These are phyloP conservation scores for Bubo blakistoni DNA, from an alignment of 2,113 vertebrate genomes.

Conservation along the genomic window DNA sequence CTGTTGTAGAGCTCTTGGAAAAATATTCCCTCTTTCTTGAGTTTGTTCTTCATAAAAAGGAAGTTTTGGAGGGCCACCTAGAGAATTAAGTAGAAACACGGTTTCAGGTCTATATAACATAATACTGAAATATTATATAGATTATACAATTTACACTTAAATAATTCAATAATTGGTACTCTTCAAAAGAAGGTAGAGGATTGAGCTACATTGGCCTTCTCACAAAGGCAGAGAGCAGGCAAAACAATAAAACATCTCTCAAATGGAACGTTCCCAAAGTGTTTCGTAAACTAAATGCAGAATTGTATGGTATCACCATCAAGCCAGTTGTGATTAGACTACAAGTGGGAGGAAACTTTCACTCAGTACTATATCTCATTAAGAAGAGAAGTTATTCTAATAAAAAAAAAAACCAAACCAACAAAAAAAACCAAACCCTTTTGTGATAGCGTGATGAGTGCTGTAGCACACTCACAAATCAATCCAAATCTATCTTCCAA, in stretches of 20 bases:
- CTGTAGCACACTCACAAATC: not conserved
- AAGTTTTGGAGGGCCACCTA: conserved; percentile 56
- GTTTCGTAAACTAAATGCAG: not conserved
- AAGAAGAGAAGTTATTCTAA: not conserved
- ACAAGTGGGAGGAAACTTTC: not conserved
- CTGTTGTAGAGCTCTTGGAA: conserved; percentile 69
- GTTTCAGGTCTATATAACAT: not conserved
- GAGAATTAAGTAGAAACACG: conserved; percentile 45
- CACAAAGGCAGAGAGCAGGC: not conserved
- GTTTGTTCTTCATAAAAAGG: conserved; percentile 58
- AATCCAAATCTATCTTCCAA: not conserved
- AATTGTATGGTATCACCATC: not conserved
- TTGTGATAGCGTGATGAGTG: not conserved
- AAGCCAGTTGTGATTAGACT: not conserved
- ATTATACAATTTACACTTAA: conserved; percentile 37
- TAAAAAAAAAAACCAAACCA: not conserved
- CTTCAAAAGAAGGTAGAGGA: not conserved
- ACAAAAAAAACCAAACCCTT: not conserved
- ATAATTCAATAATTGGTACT: conserved; percentile 1
- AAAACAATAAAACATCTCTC: not conserved
- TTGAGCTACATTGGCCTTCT: not conserved
- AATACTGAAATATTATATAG: not conserved
- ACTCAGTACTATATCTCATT: not conserved
- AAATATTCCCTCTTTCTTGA: conserved; percentile 63
- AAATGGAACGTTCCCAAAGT: not conserved